These are phyloP conservation scores for Agrochola litura DNA, from an alignment of 2,888 invertebrate species.

Conservation along the genomic window DNA sequence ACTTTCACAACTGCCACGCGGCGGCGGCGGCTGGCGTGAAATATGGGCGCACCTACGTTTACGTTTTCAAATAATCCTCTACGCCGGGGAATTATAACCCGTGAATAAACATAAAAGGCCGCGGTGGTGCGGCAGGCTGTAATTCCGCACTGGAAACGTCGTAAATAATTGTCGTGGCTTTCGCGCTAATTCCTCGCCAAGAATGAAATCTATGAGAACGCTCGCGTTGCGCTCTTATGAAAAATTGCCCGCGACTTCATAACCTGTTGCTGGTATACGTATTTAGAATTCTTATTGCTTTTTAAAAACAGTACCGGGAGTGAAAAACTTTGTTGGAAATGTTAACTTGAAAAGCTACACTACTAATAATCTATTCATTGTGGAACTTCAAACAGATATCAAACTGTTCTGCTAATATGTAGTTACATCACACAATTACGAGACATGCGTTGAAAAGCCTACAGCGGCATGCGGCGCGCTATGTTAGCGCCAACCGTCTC, in stretches of 20 bases:
- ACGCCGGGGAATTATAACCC: constrained; percentile 83
- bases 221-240: constrained; percentile 71
- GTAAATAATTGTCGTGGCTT: constrained; percentile 87
- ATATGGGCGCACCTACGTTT: constrained; percentile 84
- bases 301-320: constrained; percentile 25
- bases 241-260: constrained; percentile 70
- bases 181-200: constrained; percentile 81
- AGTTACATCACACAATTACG: constrained; percentile 24
- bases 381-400: constrained; percentile 8
- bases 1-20: constrained; percentile 83
- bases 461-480: constrained; percentile 61
- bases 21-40: constrained; percentile 79
- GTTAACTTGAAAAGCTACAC: constrained; percentile 6
- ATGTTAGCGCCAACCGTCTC: constrained; percentile 67
- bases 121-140: constrained; percentile 75
- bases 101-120: constrained; percentile 86
- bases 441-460: constrained; percentile 63
- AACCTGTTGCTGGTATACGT: constrained; percentile 59
- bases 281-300: constrained; percentile 51
- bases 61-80: constrained; percentile 86
- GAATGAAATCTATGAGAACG: constrained; percentile 82
- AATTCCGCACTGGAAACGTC: constrained; percentile 82
- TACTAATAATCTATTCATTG: constrained; percentile 14
- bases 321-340: constrained; percentile 13
- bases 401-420: constrained; percentile 21